Conservation (phyloP, 2,888 invertebrate genomes). For the Cotesia congregata region DNA sequence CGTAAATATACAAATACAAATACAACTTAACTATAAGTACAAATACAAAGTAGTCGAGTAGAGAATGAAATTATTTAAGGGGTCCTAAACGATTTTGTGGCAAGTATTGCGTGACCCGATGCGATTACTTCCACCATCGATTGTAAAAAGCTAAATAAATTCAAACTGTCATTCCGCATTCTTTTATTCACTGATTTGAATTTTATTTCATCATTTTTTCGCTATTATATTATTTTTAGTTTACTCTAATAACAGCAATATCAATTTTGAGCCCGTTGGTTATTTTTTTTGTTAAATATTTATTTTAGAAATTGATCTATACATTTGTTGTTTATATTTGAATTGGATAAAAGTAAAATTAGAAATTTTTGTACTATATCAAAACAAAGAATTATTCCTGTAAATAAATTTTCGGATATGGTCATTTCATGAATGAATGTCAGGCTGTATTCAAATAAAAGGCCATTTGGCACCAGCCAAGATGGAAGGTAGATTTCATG, state of each 20-base stretch:
- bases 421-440: too few relatives aligned
- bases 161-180: constrained; percentile 29
- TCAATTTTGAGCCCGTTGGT: too few relatives aligned
- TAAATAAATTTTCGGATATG: too few relatives aligned
- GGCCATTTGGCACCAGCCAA: too few relatives aligned
- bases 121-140: constrained; percentile 48
- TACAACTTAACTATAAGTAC: neutral
- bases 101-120: constrained; percentile 50
- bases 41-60: neutral
- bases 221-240: neutral
- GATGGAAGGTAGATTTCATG: too few relatives aligned
- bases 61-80: neutral
- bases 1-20: neutral
- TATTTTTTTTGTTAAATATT: too few relatives aligned
- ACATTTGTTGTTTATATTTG: too few relatives aligned
- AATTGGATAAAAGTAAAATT: too few relatives aligned
- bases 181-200: constrained; percentile 28
- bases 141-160: constrained; percentile 17
- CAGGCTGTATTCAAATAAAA: too few relatives aligned
- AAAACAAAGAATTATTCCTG: too few relatives aligned
- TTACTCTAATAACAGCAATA: neutral
- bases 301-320: too few relatives aligned
- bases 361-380: too few relatives aligned
- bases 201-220: constrained; percentile 20
- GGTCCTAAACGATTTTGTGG: constrained; percentile 41